Conservation (phyloP, 2,888 invertebrate genomes). For the Clivina fossor region DNA sequence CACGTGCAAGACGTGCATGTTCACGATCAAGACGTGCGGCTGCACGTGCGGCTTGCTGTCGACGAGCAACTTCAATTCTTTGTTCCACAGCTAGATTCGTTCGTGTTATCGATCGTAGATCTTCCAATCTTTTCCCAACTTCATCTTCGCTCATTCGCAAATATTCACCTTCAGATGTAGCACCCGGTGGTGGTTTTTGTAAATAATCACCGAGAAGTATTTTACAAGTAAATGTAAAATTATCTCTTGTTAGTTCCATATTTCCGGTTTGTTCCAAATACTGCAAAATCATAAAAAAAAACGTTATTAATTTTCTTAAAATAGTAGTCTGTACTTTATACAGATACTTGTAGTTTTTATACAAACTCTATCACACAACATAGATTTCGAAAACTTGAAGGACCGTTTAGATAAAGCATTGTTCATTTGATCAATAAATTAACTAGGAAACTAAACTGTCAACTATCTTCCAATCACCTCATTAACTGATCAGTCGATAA, state of each 20-base stretch:
- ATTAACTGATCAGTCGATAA: background rate
- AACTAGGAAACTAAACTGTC: too few species aligned
- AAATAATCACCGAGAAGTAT: constrained; percentile 89
- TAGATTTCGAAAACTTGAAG: background rate
- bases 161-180: constrained; percentile 68
- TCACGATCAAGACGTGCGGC: constrained; percentile 74
- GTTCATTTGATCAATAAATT: too few species aligned
- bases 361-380: too few species aligned
- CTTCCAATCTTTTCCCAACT: constrained; percentile 74
- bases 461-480: too few species aligned
- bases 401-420: too few species aligned
- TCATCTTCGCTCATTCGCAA: constrained; percentile 79
- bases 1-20: constrained; percentile 65
- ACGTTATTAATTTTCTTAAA: too few species aligned
- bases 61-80: constrained; percentile 71
- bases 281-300: constrained; percentile 54
- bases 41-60: constrained; percentile 73
- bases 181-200: constrained; percentile 69
- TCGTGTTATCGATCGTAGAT: constrained; percentile 65
- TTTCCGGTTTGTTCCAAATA: constrained; percentile 71
- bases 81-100: constrained; percentile 71
- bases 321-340: too few species aligned
- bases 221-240: constrained; percentile 91
- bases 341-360: too few species aligned
- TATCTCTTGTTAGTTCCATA: constrained; percentile 73